These are phyloP conservation scores for Pelosia muscerda DNA, from an alignment of 2,888 invertebrate species.

Conservation along the genomic window DNA sequence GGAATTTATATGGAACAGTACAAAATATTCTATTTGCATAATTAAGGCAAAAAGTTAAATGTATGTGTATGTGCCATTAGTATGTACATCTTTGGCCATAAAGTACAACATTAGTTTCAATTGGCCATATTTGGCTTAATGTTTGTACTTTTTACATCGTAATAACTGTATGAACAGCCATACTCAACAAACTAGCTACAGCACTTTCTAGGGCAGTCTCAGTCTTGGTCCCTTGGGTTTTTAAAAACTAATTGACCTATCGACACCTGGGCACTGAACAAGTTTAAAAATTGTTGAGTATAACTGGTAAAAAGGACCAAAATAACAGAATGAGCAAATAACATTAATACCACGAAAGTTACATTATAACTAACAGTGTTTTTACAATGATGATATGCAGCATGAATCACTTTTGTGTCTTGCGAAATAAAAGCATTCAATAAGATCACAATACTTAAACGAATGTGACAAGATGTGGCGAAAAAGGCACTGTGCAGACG, in stretches of 20 bases:
- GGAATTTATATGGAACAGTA: not conserved
- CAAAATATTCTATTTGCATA: not conserved
- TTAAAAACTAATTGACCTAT: not conserved
- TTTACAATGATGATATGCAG: slow-evolving; percentile 6
- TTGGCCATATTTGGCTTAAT: slow-evolving; percentile 46
- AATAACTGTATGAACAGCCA: slow-evolving; percentile 12
- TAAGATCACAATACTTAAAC: not conserved
- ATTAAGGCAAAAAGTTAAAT: slow-evolving; percentile 10
- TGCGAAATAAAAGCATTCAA: not conserved
- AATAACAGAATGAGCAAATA: slow-evolving; percentile 41
- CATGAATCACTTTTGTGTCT: not conserved
- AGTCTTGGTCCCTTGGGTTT: not conserved
- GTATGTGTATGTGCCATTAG: slow-evolving; percentile 13
- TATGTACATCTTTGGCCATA: slow-evolving; percentile 46
- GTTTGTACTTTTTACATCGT: slow-evolving; percentile 40
- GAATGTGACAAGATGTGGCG: slow-evolving; percentile 1
- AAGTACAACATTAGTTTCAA: slow-evolving; percentile 22
- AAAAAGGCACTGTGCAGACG: no score
- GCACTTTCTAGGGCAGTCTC: not conserved
- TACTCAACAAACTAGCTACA: not conserved
- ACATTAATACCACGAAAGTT: slow-evolving; percentile 16
- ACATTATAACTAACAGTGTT: slow-evolving; percentile 1
- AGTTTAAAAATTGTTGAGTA: not conserved
- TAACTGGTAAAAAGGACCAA: slow-evolving; percentile 13
- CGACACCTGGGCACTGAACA: not conserved